These are phyloP conservation scores for Embidobia sp. DNA, from an alignment of 2,888 invertebrate genomes.

Conservation along the genomic window DNA sequence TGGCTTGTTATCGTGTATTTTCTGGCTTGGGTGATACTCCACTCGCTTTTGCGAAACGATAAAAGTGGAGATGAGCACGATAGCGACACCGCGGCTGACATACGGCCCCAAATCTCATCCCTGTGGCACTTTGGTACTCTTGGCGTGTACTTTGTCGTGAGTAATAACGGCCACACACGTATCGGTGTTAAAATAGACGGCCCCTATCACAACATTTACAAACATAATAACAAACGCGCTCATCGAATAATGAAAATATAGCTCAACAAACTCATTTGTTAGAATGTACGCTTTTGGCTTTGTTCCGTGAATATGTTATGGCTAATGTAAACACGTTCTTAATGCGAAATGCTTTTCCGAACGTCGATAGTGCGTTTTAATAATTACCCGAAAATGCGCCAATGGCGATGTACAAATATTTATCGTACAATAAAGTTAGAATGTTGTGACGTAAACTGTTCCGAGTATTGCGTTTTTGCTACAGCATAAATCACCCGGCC, in stretches of 20 bases:
- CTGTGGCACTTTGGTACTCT: slow-evolving; percentile 40
- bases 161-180: slow-evolving; percentile 44
- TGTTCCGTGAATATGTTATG: slow-evolving; percentile 1
- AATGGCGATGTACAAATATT: slow-evolving; percentile 44
- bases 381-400: slow-evolving; percentile 53
- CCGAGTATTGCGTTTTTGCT: slow-evolving; percentile 7
- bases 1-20: slow-evolving; percentile 66
- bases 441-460: too few species aligned
- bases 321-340: slow-evolving; percentile 36
- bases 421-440: slow-evolving; percentile 48
- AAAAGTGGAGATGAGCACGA: slow-evolving; percentile 61
- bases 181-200: slow-evolving; percentile 34
- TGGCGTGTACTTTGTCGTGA: slow-evolving; percentile 27
- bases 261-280: slow-evolving; percentile 49
- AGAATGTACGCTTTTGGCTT: too few species aligned
- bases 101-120: slow-evolving; percentile 36
- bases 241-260: slow-evolving; percentile 52
- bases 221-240: slow-evolving; percentile 49
- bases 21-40: slow-evolving; percentile 23
- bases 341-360: slow-evolving; percentile 24
- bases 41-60: slow-evolving; percentile 51
- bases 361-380: slow-evolving; percentile 32
- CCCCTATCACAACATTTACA: slow-evolving; percentile 52
- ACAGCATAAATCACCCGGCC: slow-evolving; percentile 26
- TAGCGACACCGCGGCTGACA: slow-evolving; percentile 46